Evolutionary conservation across 2,888 invertebrate genomes (phyloP).

Genomic region (Chelonus formosanus): DNA sequence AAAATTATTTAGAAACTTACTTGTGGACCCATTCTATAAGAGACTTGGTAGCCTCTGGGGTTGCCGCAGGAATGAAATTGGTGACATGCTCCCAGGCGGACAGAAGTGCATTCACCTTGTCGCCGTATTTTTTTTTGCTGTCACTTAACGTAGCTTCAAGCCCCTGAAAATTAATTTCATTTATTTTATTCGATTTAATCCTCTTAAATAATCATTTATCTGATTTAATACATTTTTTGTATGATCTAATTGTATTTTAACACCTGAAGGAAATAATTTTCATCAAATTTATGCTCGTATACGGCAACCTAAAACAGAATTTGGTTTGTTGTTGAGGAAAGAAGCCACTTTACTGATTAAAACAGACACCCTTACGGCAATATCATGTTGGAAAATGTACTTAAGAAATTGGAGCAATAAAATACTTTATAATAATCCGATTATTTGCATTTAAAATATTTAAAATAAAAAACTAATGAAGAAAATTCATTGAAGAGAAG

Average conservation of each 20-base stretch:
- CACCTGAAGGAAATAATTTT: too few species aligned
- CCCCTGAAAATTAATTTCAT: slow-evolving; percentile 56
- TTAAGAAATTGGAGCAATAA: not conserved
- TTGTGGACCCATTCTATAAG: slow-evolving; percentile 66
- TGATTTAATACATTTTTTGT: not conserved
- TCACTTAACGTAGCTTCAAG: slow-evolving; percentile 66
- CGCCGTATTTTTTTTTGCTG: slow-evolving; percentile 65
- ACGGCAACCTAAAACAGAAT: too few species aligned
- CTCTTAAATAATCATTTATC: slow-evolving; percentile 2
- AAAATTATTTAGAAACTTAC: slow-evolving; percentile 48
- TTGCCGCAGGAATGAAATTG: slow-evolving; percentile 61
- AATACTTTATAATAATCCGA: too few species aligned
- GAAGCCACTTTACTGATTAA: slow-evolving; percentile 36
- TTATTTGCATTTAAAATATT: too few species aligned
- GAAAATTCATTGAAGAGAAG: too few species aligned
- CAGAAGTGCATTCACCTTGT: slow-evolving; percentile 66
- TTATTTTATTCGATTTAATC: not conserved
- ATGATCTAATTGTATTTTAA: too few species aligned
- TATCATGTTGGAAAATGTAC: not conserved
- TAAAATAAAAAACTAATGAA: too few species aligned
- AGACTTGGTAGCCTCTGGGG: slow-evolving; percentile 61
- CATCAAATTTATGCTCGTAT: too few species aligned
- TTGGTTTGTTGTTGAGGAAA: not conserved
- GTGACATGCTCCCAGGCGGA: slow-evolving; percentile 66
- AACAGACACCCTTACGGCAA: slow-evolving; percentile 11